Evolutionary conservation across 1,140 invertebrate species (phyloP).

Genomic region (Pseudomyrmex flavicornis): DNA sequence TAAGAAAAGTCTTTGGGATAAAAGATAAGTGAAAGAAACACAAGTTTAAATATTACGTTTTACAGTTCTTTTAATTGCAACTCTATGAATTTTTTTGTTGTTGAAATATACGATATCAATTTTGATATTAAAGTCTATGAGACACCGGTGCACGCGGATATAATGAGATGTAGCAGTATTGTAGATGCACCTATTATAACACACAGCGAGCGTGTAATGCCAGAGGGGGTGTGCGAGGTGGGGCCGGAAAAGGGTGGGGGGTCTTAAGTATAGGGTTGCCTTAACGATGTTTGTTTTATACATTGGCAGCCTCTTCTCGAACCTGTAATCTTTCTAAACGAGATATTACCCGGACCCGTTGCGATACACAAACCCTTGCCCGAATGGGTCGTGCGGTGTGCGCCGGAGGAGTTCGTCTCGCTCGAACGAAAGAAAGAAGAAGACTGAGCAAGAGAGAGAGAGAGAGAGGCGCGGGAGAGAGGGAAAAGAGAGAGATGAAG

Average conservation of each 20-base stretch:
- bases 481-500: constrained; percentile 9
- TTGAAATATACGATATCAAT: background rate
- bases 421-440: background rate
- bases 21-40: too few relatives aligned
- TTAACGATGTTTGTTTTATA: constrained; percentile 87
- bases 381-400: constrained; percentile 58
- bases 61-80: background rate
- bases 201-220: constrained; percentile 62
- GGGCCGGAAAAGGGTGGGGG: constrained; percentile 58
- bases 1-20: too few relatives aligned
- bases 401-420: constrained; percentile 53
- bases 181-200: constrained; percentile 37
- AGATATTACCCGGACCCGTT: constrained; percentile 82
- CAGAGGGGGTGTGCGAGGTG: constrained; percentile 46
- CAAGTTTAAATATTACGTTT: too few relatives aligned
- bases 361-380: constrained; percentile 54
- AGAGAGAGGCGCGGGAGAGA: background rate
- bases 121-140: too few relatives aligned
- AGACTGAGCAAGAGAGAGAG: constrained; percentile 10
- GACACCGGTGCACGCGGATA: background rate
- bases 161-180: constrained; percentile 47
- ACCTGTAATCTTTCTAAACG: constrained; percentile 86
- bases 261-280: constrained; percentile 84
- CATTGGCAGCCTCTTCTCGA: constrained; percentile 85
- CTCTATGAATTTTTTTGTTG: background rate